Base-by-base conservation (phyloP, 2,797 vertebrate genomes). In the Nyctibius grandis region DNA sequence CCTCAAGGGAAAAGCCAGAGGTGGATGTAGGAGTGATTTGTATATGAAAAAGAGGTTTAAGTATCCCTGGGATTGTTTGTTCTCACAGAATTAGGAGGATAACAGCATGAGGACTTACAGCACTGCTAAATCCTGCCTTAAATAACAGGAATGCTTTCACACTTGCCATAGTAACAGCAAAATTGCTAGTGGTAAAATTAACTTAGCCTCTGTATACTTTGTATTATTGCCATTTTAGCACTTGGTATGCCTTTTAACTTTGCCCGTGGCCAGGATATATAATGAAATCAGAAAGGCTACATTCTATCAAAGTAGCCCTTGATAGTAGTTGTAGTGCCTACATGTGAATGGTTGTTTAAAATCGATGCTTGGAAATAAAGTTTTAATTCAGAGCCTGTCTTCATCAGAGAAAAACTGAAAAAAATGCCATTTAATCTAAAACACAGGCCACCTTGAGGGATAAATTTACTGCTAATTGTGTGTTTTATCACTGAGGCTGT, bases 131-230 rank as follows among this genome's bases (percentile, higher is more conserved):
- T 86, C 53, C 36, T 90, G 47, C 79, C 38, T 91, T 90, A 75
- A 86, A 64, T 89, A 63, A 75, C 9, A 4, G 61, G 57, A 89
- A 70, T 79, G 19, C 59, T 92, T 95, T 95, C 73, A 81, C 31
- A 53, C 79, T 92, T 94, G 13, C 73, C 91, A 73, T 92, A 95
- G 92, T 89, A 93, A 94, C 89, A 88, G 69, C 50, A 88, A 80
- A 93, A 91, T 54, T 64, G 25, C 42, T n/a, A 34, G 42, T 51
- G 79, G 61, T 85, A 91, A 96, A 92, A 92, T 95, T 94, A 94
- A 77, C 64, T 74, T 89, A 85, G 26, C 34, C 31, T 87, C 40
- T 44, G 9, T 81, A 25, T 65, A 29, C 40, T 91, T 93, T 28
- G 47, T 61, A 47, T 81, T 83, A 54, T 59, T 78, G 31, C 51